A percentile compares a stretch with the other conserved stretches of the same genome.
These are phyloP conservation scores for Margarornis squamiger DNA, from an alignment of 2,797 vertebrate species.

Conservation along the genomic window DNA sequence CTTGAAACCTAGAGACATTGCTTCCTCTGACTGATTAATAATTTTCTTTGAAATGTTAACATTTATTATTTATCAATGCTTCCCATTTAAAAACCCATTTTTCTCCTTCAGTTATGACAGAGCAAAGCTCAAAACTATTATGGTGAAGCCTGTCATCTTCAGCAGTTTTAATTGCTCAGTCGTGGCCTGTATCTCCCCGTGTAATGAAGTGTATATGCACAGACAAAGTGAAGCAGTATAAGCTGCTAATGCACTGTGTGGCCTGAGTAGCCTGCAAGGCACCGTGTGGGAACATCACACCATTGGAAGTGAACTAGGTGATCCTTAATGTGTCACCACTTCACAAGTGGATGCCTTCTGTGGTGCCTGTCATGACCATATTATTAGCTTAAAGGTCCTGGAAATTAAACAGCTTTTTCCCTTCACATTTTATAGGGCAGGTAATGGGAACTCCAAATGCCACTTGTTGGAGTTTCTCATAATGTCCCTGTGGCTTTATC, in stretches of 20 bases:
- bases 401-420: neutral
- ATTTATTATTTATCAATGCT: slow-evolving; percentile 49
- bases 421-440: neutral
- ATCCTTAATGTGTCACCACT: neutral
- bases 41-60: slow-evolving; percentile 43
- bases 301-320: neutral
- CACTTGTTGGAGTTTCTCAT: neutral
- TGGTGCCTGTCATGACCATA: fast-evolving
- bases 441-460: neutral
- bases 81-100: neutral
- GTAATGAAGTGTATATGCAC: neutral
- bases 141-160: neutral
- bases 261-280: neutral
- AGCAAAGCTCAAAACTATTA: neutral
- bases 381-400: neutral
- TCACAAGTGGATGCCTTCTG: neutral
- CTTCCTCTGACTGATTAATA: slow-evolving; percentile 11
- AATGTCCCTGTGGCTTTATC: neutral
- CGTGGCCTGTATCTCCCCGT: neutral
- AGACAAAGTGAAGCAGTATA: neutral
- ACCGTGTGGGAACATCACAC: neutral
- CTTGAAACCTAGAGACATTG: neutral
- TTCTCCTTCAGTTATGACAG: slow-evolving; percentile 32
- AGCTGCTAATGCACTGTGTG: neutral
- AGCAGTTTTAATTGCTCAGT: neutral